Conservation (phyloP, 1,140 invertebrate species). For the Trachelipus rathkii region DNA sequence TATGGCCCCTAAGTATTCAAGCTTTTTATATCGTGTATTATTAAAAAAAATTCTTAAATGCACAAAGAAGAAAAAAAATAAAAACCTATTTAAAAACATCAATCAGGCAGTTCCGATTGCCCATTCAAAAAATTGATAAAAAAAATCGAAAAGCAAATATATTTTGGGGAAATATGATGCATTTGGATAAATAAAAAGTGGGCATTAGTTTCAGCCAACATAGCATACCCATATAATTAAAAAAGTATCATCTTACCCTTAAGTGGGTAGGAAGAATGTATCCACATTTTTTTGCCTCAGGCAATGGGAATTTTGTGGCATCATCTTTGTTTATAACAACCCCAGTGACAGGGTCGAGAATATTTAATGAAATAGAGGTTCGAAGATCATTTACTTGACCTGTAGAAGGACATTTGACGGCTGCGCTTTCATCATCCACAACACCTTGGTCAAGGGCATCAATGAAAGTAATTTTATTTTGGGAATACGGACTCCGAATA, state of each 20-base stretch:
- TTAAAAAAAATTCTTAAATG: no score
- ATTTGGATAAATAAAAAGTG: background rate
- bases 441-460: conserved; percentile 72
- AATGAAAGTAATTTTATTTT: conserved; percentile 62
- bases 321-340: conserved; percentile 61
- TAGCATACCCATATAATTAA: conserved; percentile 5
- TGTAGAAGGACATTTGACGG: conserved; percentile 72
- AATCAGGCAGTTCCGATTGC: no score
- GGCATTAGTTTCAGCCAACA: conserved; percentile 2
- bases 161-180: background rate
- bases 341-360: conserved; percentile 52
- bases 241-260: conserved; percentile 63
- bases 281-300: conserved; percentile 80
- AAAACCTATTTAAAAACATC: no score
- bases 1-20: no score
- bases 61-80: no score
- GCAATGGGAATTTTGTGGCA: conserved; percentile 63
- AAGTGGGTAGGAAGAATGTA: conserved; percentile 82
- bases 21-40: no score
- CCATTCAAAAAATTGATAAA: no score
- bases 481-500: conserved; percentile 72
- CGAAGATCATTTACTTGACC: conserved; percentile 69
- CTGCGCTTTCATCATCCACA: conserved; percentile 76
- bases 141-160: background rate
- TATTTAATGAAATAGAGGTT: conserved; percentile 57